Evolutionary conservation across 2,888 invertebrate genomes (phyloP), one percentile per base, ranked within the genome.

Genomic region (Dryococelus australis): DNA sequence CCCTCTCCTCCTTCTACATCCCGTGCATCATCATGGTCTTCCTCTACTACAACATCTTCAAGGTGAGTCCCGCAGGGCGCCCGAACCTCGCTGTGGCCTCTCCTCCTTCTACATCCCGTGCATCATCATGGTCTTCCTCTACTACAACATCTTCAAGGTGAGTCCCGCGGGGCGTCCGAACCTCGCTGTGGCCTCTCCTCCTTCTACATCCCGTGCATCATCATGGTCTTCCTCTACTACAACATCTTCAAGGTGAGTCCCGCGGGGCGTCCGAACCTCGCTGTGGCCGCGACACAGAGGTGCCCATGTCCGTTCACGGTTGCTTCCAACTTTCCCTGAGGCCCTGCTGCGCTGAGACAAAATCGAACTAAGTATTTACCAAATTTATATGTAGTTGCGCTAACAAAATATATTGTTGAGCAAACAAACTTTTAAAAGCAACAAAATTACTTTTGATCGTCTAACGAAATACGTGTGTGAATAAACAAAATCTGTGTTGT

Each of bases 31-130:
- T 99, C 92, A 99, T 99, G 99, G 97, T 99, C 93, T 97, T 97
- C 93, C 96, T 99, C 88, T 99, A 99, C 93, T 98, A 97, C 94
- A 97, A 96, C 93, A 99, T 99, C 93, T 99, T 99, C 94, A 97
- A 97, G 95, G 98, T 99, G 90, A 94, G 94, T 92, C 65, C 80
- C 43, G 20, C 27, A 4, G 92, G 92, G 90, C 26, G 9, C 78
- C 26, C 78, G n/a, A 16, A 24, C 24, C 78, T 78, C 78, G 35
- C 35, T 35, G 35, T n/a, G n/a, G n/a, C 87, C 94, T 99, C 90
- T 98, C 98, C 90, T 99, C 99, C 91, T 99, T 99, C 95, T 99
- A 99, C 93, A 98, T 99, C 91, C 99, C 99, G 78, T 98, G 99
- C 92, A 96, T 99, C 92, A 97, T 99, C 92, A 99, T 99, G 99